A percentile compares a stretch with the other conserved stretches of the same genome.
These are phyloP conservation scores for Chelidonichthys spinosus DNA, from an alignment of 2,797 vertebrate species.

Conservation along the genomic window DNA sequence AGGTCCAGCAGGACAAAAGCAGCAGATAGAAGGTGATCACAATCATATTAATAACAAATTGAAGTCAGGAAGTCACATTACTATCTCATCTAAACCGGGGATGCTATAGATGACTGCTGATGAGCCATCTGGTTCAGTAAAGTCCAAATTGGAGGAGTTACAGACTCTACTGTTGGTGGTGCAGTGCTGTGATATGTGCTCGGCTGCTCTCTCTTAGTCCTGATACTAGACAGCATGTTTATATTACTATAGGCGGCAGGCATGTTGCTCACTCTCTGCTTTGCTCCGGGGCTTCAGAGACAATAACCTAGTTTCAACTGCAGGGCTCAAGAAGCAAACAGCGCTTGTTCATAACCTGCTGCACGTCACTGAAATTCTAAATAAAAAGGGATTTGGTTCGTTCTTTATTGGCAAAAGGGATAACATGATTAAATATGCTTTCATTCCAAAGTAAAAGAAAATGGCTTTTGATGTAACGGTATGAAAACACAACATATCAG, in stretches of 20 bases:
- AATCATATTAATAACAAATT: conserved; percentile 3
- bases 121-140: background rate
- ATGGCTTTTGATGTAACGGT: conserved; percentile 37
- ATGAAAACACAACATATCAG: conserved; percentile 34
- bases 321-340: conserved; percentile 46
- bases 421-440: conserved; percentile 28
- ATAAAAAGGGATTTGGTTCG: conserved; percentile 33
- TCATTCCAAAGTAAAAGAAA: conserved; percentile 28
- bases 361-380: conserved; percentile 38
- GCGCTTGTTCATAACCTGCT: conserved; percentile 55
- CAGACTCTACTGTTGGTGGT: background rate
- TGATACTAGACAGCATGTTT: conserved; percentile 65
- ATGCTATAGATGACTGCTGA: background rate
- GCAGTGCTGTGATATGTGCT: conserved; percentile 4
- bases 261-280: conserved; percentile 71
- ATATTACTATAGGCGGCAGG: conserved; percentile 72
- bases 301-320: conserved; percentile 78
- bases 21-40: background rate
- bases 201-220: conserved; percentile 26
- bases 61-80: background rate
- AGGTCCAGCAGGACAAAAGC: conserved; percentile 21
- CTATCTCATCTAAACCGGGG: background rate
- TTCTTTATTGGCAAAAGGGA: conserved; percentile 23
- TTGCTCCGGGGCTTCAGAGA: conserved; percentile 69
- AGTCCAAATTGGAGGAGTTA: background rate